Percentiles rank a stretch among this genome's conserved stretches.
Conservation (phyloP, 2,888 invertebrate genomes). For the Tenthredo amoena region DNA sequence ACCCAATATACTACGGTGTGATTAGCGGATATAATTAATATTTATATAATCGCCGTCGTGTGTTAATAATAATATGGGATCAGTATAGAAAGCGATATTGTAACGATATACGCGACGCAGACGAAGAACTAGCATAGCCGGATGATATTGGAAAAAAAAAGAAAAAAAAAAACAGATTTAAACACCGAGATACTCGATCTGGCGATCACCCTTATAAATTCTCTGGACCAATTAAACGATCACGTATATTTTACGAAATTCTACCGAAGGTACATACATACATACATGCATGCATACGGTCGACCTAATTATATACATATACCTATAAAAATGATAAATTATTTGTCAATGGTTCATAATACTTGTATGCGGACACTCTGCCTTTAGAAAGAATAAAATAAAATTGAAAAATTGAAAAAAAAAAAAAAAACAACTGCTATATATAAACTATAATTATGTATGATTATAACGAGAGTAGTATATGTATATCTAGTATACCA, state of each 20-base stretch:
- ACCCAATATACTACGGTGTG: background rate
- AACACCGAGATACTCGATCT: constrained; percentile 8
- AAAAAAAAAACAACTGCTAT: background rate
- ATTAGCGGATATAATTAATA: background rate
- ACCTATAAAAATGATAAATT: background rate
- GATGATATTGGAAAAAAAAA: background rate
- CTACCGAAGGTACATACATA: background rate
- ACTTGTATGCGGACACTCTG: background rate
- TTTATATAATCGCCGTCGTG: background rate
- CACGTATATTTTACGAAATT: background rate
- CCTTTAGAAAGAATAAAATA: background rate
- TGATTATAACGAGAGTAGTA: constrained; percentile 13
- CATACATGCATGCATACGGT: background rate
- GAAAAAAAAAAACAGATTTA: background rate
- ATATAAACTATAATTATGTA: constrained; percentile 21
- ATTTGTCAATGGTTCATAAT: constrained; percentile 3
- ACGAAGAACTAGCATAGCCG: background rate
- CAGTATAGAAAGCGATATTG: background rate
- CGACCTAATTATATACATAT: constrained; percentile 16
- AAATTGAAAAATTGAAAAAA: no score
- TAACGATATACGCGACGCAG: background rate
- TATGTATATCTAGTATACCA: background rate
- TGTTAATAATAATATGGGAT: background rate
- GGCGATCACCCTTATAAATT: constrained; percentile 22
- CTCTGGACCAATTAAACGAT: constrained; percentile 21